phyloP scores from a whole-genome alignment of 2,888 invertebrate species.

The Zaprionus obscuricornis region DNA sequence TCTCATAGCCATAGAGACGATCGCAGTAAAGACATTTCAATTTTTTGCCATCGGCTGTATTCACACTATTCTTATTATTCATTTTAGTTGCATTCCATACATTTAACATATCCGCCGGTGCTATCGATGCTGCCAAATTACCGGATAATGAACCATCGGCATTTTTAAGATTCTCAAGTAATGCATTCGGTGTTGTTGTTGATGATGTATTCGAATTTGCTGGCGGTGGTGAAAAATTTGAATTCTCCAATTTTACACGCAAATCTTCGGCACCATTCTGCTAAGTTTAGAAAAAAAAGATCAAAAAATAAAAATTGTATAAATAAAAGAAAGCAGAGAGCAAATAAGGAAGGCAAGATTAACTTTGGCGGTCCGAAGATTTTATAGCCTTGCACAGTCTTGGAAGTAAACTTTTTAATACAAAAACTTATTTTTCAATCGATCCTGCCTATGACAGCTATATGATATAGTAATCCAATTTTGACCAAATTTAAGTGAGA shows the following conservation, averaged over 20 bases:
- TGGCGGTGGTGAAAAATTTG: slow-evolving; percentile 85
- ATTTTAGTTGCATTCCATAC: slow-evolving; percentile 87
- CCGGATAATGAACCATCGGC: slow-evolving; percentile 80
- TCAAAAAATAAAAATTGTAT: not conserved
- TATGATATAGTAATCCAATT: too few relatives aligned
- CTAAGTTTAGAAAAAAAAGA: not conserved
- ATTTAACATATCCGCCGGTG: slow-evolving; percentile 85
- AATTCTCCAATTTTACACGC: slow-evolving; percentile 87
- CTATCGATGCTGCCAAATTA: slow-evolving; percentile 82
- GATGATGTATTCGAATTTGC: slow-evolving; percentile 85
- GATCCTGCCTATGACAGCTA: too few relatives aligned
- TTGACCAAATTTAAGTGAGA: too few relatives aligned
- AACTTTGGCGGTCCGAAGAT: too few relatives aligned
- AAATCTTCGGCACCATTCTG: slow-evolving; percentile 87
- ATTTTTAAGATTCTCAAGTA: slow-evolving; percentile 81
- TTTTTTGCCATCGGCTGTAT: slow-evolving; percentile 95
- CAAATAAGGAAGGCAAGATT: not conserved
- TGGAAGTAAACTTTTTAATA: too few relatives aligned
- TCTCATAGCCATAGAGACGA: slow-evolving; percentile 95
- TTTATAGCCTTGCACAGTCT: too few relatives aligned
- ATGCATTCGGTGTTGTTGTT: slow-evolving; percentile 85
- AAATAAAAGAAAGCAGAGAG: not conserved
- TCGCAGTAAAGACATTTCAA: slow-evolving; percentile 96
- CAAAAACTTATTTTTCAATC: too few relatives aligned
- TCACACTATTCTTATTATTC: slow-evolving; percentile 89